phyloP scores from a whole-genome alignment of 2,888 invertebrate genomes.

The Neoascia interrupta region DNA sequence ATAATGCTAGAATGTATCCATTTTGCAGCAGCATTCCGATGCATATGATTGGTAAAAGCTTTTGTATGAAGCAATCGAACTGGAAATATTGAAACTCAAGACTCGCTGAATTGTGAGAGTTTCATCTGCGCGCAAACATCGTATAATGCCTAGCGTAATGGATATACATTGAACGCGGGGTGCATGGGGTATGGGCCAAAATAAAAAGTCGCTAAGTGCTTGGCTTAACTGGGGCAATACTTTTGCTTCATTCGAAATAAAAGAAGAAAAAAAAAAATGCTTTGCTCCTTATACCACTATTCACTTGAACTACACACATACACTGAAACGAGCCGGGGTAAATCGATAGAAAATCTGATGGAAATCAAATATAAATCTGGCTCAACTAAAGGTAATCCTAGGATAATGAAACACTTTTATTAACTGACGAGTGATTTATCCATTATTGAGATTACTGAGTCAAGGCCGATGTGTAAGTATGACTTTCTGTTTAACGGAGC shows the following conservation, averaged over 20 bases:
- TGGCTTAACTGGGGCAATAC: slow-evolving; percentile 59
- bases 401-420: no score
- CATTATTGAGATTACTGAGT: no score
- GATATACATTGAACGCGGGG: no score
- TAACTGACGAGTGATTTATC: no score
- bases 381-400: no score
- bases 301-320: slow-evolving; percentile 1
- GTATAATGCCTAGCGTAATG: no score
- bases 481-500: no score
- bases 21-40: slow-evolving; percentile 2
- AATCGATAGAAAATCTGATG: slow-evolving; percentile 1
- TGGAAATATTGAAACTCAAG: slow-evolving; percentile 59
- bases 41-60: background rate
- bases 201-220: slow-evolving; percentile 46
- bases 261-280: no score
- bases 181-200: background rate
- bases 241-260: slow-evolving; percentile 36
- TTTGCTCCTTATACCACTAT: slow-evolving; percentile 18
- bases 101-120: slow-evolving; percentile 51
- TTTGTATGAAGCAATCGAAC: slow-evolving; percentile 49
- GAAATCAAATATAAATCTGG: no score
- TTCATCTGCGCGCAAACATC: no score
- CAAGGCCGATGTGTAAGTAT: no score
- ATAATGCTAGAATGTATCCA: slow-evolving; percentile 1
- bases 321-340: no score